These are phyloP conservation scores for Euura saliciscinereae DNA, from an alignment of 1,140 invertebrate species.

Conservation along the genomic window DNA sequence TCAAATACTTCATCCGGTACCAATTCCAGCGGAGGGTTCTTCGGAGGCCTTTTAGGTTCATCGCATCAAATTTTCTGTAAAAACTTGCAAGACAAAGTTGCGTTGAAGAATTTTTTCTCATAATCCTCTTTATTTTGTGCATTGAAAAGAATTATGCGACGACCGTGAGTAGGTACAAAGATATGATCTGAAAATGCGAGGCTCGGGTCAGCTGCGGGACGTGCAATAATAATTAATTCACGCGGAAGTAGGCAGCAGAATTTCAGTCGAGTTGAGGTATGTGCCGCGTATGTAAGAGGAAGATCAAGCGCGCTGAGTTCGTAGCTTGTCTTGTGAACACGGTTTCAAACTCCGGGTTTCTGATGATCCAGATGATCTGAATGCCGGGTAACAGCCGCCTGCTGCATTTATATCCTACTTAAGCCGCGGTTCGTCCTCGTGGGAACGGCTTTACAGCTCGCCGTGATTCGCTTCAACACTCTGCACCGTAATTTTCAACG, in stretches of 20 bases:
- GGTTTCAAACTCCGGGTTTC: not conserved
- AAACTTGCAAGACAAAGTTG: too few relatives aligned
- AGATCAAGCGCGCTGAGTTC: not conserved
- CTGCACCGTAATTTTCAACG: not conserved
- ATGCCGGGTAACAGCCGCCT: not conserved
- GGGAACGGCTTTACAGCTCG: not conserved
- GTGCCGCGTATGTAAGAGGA: not conserved
- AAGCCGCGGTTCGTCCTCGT: not conserved
- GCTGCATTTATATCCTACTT: not conserved
- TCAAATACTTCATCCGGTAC: too few relatives aligned
- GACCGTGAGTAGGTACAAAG: too few relatives aligned
- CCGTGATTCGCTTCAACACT: too few relatives aligned
- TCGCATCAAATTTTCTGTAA: too few relatives aligned
- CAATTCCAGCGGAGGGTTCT: too few relatives aligned
- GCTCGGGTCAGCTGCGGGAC: not conserved
- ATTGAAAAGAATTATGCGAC: too few relatives aligned
- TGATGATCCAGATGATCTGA: slow-evolving; percentile 3
- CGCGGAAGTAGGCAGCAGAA: not conserved
- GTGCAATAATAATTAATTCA: not conserved
- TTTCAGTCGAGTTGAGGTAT: not conserved
- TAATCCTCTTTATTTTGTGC: too few relatives aligned
- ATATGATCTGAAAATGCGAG: not conserved
- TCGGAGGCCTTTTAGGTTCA: too few relatives aligned
- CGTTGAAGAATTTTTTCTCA: too few relatives aligned
- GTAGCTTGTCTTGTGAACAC: not conserved